phyloP scores from a whole-genome alignment of 1,140 invertebrate species.

The Heliconius congener region DNA sequence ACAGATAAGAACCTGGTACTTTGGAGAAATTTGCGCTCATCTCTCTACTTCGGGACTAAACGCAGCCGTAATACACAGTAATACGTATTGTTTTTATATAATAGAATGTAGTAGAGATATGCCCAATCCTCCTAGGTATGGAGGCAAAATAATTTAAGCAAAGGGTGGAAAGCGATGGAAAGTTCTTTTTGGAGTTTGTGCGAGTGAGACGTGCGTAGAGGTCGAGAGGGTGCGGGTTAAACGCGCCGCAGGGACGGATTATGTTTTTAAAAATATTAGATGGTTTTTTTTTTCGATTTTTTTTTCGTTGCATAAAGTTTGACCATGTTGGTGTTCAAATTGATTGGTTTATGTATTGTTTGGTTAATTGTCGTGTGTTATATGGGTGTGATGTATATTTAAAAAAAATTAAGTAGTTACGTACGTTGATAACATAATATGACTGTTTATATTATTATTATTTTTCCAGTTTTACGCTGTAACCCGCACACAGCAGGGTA shows the following conservation, averaged over 20 bases:
- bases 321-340: not conserved
- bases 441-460: no score
- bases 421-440: no score
- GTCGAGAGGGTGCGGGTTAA: slow-evolving; percentile 75
- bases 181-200: slow-evolving; percentile 81
- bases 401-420: no score
- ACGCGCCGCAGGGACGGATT: slow-evolving; percentile 68
- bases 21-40: slow-evolving; percentile 65
- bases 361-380: not conserved
- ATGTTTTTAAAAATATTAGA: slow-evolving; percentile 36
- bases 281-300: slow-evolving; percentile 34
- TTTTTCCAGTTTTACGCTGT: no score
- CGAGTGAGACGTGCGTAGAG: slow-evolving; percentile 79
- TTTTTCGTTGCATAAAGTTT: not conserved
- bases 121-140: slow-evolving; percentile 57
- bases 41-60: slow-evolving; percentile 36
- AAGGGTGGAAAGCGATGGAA: slow-evolving; percentile 77
- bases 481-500: no score
- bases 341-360: slow-evolving; percentile 4
- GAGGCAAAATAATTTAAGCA: slow-evolving; percentile 80
- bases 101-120: slow-evolving; percentile 47
- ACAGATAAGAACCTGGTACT: slow-evolving; percentile 68
- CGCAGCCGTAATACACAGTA: slow-evolving; percentile 45
- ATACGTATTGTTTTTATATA: slow-evolving; percentile 54
- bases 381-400: not conserved